Evolutionary conservation across 2,888 invertebrate genomes (phyloP).

Genomic region (Lordiphosa andalusiaca): DNA sequence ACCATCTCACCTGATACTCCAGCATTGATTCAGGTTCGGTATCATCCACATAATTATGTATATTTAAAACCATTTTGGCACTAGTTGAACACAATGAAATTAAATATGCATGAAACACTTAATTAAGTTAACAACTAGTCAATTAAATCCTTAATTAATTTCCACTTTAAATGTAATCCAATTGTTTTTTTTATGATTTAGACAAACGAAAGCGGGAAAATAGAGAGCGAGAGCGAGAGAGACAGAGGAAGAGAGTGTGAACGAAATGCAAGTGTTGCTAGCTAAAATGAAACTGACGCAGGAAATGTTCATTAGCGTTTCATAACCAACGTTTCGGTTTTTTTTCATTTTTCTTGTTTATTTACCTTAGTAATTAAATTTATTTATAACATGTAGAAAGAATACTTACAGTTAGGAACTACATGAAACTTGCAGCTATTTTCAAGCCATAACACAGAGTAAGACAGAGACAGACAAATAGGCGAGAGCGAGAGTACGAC

Average conservation of each 20-base stretch:
- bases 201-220: neutral
- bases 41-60: conserved; percentile 50
- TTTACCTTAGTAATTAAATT: conserved; percentile 8
- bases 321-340: no score
- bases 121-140: conserved; percentile 8
- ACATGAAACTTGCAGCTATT: conserved; percentile 25
- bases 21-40: conserved; percentile 3
- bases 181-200: neutral
- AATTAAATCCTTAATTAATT: conserved; percentile 2
- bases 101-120: conserved; percentile 2
- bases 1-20: conserved; percentile 45
- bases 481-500: neutral
- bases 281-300: conserved; percentile 11
- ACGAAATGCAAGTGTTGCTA: conserved; percentile 1
- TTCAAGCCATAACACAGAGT: neutral
- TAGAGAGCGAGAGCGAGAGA: neutral
- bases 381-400: no score
- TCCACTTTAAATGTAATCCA: no score
- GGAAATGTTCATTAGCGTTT: no score
- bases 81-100: conserved; percentile 10
- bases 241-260: neutral
- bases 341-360: neutral
- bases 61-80: conserved; percentile 48
- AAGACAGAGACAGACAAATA: conserved; percentile 20
- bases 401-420: conserved; percentile 1